Percentiles rank a stretch among this genome's conserved stretches.
Evolutionary conservation across 2,888 invertebrate species (phyloP).

Genomic region (Eretmocerus hayati): DNA sequence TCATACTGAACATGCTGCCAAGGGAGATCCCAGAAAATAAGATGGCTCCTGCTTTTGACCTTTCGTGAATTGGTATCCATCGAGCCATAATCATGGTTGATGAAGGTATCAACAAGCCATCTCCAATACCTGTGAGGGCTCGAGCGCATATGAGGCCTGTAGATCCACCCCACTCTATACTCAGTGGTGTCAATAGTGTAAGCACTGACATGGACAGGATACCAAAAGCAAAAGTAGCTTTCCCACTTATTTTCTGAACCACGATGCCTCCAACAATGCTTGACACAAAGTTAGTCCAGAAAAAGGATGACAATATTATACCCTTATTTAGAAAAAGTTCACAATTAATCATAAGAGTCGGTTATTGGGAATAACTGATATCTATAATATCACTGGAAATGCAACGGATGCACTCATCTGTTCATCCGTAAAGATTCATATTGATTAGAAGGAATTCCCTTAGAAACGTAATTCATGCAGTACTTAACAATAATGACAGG

Average conservation of each 20-base stretch:
- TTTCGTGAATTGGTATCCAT: conserved; percentile 65
- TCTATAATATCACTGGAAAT: too few species aligned
- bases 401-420: too few species aligned
- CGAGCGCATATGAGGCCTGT: conserved; percentile 67
- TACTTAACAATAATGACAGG: too few species aligned
- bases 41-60: conserved; percentile 69
- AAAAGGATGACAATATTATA: conserved; percentile 72
- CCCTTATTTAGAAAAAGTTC: too few species aligned
- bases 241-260: conserved; percentile 77
- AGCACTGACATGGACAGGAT: conserved; percentile 75
- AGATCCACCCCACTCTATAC: conserved; percentile 60
- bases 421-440: not conserved
- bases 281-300: conserved; percentile 77
- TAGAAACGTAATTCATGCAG: too few species aligned
- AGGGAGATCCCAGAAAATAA: conserved; percentile 74
- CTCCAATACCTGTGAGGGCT: conserved; percentile 75
- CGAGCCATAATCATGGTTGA: conserved; percentile 61
- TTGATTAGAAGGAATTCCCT: too few species aligned
- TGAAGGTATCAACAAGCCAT: conserved; percentile 52
- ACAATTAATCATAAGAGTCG: too few species aligned
- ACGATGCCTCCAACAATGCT: conserved; percentile 77
- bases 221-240: conserved; percentile 74
- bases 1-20: conserved; percentile 54
- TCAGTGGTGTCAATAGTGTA: conserved; percentile 71
- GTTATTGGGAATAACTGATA: not conserved